Base-by-base conservation (phyloP, 92 coral and sea anemone genomes). In the Nematostella vectensis region DNA sequence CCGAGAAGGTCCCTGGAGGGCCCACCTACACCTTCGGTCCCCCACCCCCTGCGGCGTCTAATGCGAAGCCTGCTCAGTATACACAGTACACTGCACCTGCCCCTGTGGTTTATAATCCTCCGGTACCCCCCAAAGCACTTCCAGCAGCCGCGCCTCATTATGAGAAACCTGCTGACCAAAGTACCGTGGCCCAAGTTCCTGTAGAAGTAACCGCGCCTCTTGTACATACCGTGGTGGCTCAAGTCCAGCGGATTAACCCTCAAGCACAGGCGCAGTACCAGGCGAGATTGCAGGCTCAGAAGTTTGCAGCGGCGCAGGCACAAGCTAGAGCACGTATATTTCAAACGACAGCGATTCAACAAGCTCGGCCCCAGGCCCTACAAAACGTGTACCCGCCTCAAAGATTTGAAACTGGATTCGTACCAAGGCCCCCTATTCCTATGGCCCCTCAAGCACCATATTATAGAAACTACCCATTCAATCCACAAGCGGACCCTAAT, bases 11-110 rank as follows among this genome's bases (percentile, higher is more conserved):
- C 42, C 94, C 99, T 3, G 71, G 79, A 40, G 96, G 93, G 1
- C 87, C 93, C 25, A 87, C 96, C 0, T 93, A 82, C 62, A 81
- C 85, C 1, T 82, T 93, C 51, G 93, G 87, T 23, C 72, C 96
- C 52, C 65, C 82, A 13, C 81, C 86, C 6, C 47, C 63, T 29
- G 55, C 21, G 21, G n/a, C n/a, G n/a, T n/a, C n/a, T n/a, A 29
- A 36, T 19, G 28, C 47, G 57, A 21, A 30, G 15, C 69, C 59
- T 4, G 28, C 39, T 36, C 61, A 66, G 47, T 66, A 66, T 29
- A 54, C 50, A 1, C 27, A 61, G 8, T 65, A 51, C 26, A 54
- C 63, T 24, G 28, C 67, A 9, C 40, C 27, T 2, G 2, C 50
- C 11, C 63, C 50, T 28, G 27, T 48, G 9, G 29, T 26, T 4